Evolutionary conservation across 2,888 invertebrate genomes (phyloP), one percentile per base, ranked within the genome.

Genomic region (Heliconius sara): DNA sequence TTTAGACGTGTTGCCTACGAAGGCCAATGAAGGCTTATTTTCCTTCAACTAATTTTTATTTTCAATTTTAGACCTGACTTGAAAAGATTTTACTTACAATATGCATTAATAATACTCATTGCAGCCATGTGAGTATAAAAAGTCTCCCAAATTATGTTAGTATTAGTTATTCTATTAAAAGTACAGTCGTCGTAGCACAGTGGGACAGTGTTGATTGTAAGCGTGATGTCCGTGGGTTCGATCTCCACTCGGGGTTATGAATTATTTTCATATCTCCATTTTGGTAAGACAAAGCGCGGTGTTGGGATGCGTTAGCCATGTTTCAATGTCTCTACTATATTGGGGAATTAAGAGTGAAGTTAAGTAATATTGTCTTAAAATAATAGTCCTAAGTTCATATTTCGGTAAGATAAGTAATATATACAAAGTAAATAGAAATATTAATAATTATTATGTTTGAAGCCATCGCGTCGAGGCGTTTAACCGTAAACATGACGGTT

Each of bases 91-190:
- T 84, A 83, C 65, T 1, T 19, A 16, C 12, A 52, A 16, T 65
- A 47, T 52, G 76, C 77, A 9, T 52, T 79, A 25, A 57, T 80
- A 25, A 68, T 83, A 57, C 27, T 81, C 22, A 74, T 83, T 10
- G 22, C 73, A 12, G 71, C 80, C 9, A 2, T 77, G 84, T 84
- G 75, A 84, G 84, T 83, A 65, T 12, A 12, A 13, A 39, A 39
- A 39, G 2, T 2, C 2, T 39, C 19, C 7, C 7, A 19, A 0
- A 60, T 60, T 60, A n/a, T 60, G 60, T 60, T 60, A 60, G 60
- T 60, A 9, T 60, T 60, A 60, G 60, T 60, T 60, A 66, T 66
- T 19, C 27, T 66, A 13, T 66, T 30, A 66, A 16, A 27, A 19
- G 19, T 66, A 30, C 2, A 10, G n/a, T 60, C 60, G 3, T 60